Conservation (phyloP, 2,888 invertebrate species). For the Eremobia ochroleuca region DNA sequence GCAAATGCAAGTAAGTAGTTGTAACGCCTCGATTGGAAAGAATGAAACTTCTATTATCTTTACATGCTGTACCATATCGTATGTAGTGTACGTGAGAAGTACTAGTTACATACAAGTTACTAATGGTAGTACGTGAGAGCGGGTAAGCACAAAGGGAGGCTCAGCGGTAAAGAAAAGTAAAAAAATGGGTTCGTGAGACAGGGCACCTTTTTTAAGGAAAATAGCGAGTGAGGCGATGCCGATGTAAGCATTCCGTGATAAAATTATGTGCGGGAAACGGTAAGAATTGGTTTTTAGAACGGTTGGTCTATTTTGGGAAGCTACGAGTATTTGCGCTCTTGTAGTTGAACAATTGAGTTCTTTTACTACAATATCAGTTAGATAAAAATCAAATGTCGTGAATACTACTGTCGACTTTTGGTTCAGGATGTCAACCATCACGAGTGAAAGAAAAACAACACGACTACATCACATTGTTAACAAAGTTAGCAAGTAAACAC, state of each 20-base stretch:
- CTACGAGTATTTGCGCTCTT: background rate
- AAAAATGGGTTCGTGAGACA: conserved; percentile 46
- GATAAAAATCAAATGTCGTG: background rate
- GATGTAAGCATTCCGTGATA: conserved; percentile 37
- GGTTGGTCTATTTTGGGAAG: background rate
- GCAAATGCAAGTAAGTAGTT: background rate
- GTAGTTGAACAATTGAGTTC: background rate
- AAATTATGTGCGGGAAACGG: conserved; percentile 37
- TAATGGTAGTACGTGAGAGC: conserved; percentile 39
- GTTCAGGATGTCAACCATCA: background rate
- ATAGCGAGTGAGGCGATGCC: conserved; percentile 13
- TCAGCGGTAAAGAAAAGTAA: conserved; percentile 26
- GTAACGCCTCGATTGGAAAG: background rate
- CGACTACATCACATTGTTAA: background rate
- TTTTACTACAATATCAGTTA: background rate
- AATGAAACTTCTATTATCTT: conserved; percentile 16
- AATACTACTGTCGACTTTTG: background rate
- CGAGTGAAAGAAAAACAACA: conserved; percentile 1
- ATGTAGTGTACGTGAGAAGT: no score
- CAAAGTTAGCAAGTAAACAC: conserved; percentile 13
- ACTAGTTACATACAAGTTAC: no score
- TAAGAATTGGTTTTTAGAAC: conserved; percentile 16
- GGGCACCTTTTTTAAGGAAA: conserved; percentile 46
- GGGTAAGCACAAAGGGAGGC: conserved; percentile 50
- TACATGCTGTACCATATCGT: conserved; percentile 3